Evolutionary conservation across 2,888 invertebrate species (phyloP), one percentile per base, ranked within the genome.

Genomic region (Biston stratarius): DNA sequence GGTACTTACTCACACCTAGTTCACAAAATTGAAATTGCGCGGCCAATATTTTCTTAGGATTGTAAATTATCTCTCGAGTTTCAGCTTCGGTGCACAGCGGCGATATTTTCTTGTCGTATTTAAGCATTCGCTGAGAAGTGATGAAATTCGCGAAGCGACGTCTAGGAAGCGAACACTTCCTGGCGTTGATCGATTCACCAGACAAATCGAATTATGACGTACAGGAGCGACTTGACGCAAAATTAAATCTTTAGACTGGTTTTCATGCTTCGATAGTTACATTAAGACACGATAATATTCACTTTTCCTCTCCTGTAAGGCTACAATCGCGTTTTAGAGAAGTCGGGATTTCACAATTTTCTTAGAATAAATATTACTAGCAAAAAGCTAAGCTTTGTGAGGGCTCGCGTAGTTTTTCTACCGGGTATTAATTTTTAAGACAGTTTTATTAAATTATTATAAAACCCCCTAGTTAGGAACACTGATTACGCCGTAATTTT

Each of bases 191-290:
- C 85, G 87, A 85, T 86, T 86, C 80, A 79, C 74, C 81, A 84
- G 85, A 82, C 88, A 81, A 83, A 89, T 88, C 85, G 80, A 83
- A 85, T 89, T 87, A 86, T 81, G 74, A 79, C 78, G 79, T 77
- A 75, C 69, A 65, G 71, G 72, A 71, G 74, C 74, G 75, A 73
- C 76, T 69, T 80, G 77, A 73, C 77, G 75, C 75, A 69, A 83
- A 86, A 88, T 88, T 84, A 83, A 85, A 86, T 86, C 80, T 79
- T 77, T 79, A 77, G 79, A 79, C 83, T 80, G 83, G 86, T 87
- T 85, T 88, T 80, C 83, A 84, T 80, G 81, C 84, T 76, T 56
- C 73, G 74, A 77, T 84, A 84, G 82, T 80, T 82, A 68, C 77
- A 74, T 81, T 82, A 78, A 82, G 80, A 78, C 75, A 75, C 75